Evolutionary conservation across 2,888 invertebrate genomes (phyloP).

Genomic region (Lamproptera curius): DNA sequence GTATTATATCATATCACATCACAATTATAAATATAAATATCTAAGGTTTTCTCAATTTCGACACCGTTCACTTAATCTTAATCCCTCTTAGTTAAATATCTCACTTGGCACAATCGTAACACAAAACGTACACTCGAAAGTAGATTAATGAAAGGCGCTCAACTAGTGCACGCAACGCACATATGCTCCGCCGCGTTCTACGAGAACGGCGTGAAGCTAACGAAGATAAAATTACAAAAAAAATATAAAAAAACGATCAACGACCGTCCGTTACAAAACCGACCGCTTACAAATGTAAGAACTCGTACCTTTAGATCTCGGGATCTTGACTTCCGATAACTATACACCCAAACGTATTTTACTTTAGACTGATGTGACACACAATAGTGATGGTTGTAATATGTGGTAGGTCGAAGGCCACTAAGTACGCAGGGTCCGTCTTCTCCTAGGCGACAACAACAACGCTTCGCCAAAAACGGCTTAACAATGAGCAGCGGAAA

Average conservation of each 20-base stretch:
- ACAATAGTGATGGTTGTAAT: constrained; percentile 31
- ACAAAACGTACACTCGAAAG: constrained; percentile 60
- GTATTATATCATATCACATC: constrained; percentile 68
- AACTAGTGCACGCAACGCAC: constrained; percentile 17
- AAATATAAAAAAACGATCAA: constrained; percentile 75
- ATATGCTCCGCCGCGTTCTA: constrained; percentile 3
- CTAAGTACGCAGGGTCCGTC: not conserved
- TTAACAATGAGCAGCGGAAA: not conserved
- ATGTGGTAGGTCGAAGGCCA: not conserved
- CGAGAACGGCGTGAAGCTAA: constrained; percentile 32
- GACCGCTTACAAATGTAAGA: constrained; percentile 75
- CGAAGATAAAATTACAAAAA: constrained; percentile 70
- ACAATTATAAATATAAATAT: constrained; percentile 72
- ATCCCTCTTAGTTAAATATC: constrained; percentile 71
- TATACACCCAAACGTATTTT: constrained; percentile 52
- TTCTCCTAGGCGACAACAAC: too few species aligned
- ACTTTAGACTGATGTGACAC: constrained; percentile 56
- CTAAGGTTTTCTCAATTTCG: constrained; percentile 72
- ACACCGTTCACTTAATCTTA: constrained; percentile 76
- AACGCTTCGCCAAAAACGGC: too few species aligned
- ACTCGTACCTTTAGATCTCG: constrained; percentile 52
- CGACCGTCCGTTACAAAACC: too few species aligned
- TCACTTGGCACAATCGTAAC: constrained; percentile 76
- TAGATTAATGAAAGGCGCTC: constrained; percentile 39
- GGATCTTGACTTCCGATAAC: constrained; percentile 65